These are phyloP conservation scores for Virgularia gustaviana DNA, from an alignment of 92 coral and sea anemone genomes.

Conservation along the genomic window DNA sequence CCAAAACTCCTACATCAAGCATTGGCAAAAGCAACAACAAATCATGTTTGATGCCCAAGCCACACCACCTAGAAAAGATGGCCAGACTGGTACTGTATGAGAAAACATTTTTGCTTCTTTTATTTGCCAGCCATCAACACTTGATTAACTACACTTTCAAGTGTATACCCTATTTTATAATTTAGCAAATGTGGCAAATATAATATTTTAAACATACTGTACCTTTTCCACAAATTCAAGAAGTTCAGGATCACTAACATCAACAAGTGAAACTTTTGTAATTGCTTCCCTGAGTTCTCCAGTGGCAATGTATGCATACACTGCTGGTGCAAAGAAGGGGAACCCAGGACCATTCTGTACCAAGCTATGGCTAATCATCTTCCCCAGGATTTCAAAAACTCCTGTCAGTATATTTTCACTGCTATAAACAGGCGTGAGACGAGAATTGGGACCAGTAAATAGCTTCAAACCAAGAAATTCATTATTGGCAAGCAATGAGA, in stretches of 20 bases:
- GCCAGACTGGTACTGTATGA: no score
- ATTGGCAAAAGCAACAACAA: no score
- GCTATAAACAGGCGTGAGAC: constrained; percentile 39
- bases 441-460: constrained; percentile 31
- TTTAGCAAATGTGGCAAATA: no score
- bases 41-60: no score
- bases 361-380: constrained; percentile 41
- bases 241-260: constrained; percentile 39
- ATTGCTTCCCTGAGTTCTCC: constrained; percentile 37
- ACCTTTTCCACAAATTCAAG: constrained; percentile 30
- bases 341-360: constrained; percentile 41
- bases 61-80: no score
- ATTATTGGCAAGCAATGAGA: constrained; percentile 19
- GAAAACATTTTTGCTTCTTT: no score
- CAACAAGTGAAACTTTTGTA: constrained; percentile 27
- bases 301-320: constrained; percentile 33
- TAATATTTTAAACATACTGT: no score
- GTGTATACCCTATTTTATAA: no score
- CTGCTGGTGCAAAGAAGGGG: constrained; percentile 35
- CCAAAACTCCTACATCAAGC: no score
- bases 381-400: constrained; percentile 30
- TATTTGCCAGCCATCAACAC: no score
- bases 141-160: no score
- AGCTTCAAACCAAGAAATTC: constrained; percentile 33
- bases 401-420: constrained; percentile 42